Evolutionary conservation across 2,797 vertebrate genomes (phyloP).

Genomic region (Enteromius fasciolatus): DNA sequence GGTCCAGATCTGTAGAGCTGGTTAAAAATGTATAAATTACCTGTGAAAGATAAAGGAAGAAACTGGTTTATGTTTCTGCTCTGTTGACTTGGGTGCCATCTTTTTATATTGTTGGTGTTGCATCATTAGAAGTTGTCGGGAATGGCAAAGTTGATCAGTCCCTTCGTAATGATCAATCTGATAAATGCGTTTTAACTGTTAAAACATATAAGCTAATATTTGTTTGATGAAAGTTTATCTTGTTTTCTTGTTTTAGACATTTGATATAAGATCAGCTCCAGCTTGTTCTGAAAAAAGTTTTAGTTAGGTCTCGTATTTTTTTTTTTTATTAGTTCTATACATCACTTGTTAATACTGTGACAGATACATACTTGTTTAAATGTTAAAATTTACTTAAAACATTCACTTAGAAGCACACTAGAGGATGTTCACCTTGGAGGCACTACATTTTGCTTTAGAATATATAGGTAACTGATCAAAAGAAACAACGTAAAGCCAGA

Average conservation of each 20-base stretch:
- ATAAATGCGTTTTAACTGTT: neutral
- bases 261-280: neutral
- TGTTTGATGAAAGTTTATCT: neutral
- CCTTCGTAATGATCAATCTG: neutral
- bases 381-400: neutral
- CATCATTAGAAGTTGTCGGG: no score
- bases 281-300: neutral
- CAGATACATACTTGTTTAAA: neutral
- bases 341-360: conserved; percentile 2
- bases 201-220: neutral
- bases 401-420: neutral
- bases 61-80: neutral
- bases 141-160: neutral
- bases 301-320: neutral
- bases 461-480: neutral
- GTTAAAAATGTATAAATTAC: neutral
- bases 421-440: neutral
- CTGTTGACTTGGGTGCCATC: neutral
- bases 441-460: neutral
- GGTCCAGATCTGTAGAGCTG: conserved; percentile 14
- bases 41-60: neutral
- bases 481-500: neutral
- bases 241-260: neutral
- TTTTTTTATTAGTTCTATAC: neutral
- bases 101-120: neutral